Conservation (phyloP, 2,113 vertebrate genomes). For the Tichodroma muraria region DNA sequence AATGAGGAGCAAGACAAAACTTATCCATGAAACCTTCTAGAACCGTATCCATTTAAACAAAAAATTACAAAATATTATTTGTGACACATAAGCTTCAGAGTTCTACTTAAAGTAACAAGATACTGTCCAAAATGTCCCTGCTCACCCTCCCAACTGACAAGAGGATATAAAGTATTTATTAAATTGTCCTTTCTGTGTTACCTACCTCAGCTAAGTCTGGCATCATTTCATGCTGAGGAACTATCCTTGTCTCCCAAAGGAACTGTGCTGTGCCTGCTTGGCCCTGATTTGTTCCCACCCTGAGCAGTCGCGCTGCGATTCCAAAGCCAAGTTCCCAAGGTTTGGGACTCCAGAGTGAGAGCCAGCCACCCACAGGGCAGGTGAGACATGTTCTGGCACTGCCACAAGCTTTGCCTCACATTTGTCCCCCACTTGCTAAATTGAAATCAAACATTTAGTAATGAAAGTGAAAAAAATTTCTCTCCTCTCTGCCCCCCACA, state of each 20-base stretch:
- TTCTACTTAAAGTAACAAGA: not conserved
- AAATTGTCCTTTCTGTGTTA: not conserved
- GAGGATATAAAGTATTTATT: not conserved
- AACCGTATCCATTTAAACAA: not conserved
- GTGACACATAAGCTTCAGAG: not conserved
- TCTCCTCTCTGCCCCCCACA: not conserved
- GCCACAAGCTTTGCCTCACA: not conserved
- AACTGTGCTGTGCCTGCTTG: not conserved
- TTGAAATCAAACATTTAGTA: not conserved
- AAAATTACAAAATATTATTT: not conserved
- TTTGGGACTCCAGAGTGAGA: not conserved
- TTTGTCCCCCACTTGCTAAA: not conserved
- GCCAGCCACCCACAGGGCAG: not conserved
- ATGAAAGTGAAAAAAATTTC: not conserved
- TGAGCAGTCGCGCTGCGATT: not conserved
- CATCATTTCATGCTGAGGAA: not conserved
- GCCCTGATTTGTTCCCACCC: not conserved
- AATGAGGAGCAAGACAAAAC: not conserved
- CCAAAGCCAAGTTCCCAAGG: not conserved
- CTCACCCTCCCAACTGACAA: not conserved
- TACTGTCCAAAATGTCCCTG: not conserved
- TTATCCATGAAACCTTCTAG: not conserved
- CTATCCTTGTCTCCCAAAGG: not conserved
- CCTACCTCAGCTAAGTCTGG: not conserved
- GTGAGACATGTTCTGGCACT: not conserved